phyloP scores from a whole-genome alignment of 1,140 invertebrate species.

The Caerostris extrusa region DNA sequence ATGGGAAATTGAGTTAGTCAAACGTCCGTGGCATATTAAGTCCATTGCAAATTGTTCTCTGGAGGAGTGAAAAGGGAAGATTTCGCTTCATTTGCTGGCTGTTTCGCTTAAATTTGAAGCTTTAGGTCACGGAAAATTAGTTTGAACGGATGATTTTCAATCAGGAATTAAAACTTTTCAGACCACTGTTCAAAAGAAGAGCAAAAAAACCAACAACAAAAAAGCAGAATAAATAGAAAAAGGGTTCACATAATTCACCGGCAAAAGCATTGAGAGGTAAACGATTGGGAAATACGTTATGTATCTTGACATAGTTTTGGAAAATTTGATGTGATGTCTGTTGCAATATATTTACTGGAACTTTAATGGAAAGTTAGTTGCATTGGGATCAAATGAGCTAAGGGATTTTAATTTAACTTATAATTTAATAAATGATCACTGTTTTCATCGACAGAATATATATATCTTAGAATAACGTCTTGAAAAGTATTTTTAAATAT shows the following conservation, averaged over 20 bases:
- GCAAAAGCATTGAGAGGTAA: neutral
- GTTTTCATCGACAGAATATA: no score
- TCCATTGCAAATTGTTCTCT: constrained; percentile 46
- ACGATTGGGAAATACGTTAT: neutral
- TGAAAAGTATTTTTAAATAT: no score
- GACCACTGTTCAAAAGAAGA: neutral
- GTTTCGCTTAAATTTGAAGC: constrained; percentile 60
- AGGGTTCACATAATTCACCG: neutral
- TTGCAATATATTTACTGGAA: neutral
- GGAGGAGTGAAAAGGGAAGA: neutral
- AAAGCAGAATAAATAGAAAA: neutral
- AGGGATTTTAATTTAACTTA: no score
- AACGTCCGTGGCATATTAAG: constrained; percentile 56
- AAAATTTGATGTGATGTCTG: neutral
- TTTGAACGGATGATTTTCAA: constrained; percentile 56
- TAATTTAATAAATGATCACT: no score
- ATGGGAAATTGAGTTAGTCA: constrained; percentile 64
- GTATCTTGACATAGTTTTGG: neutral
- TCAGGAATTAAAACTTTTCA: constrained; percentile 61
- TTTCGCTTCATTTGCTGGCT: constrained; percentile 58
- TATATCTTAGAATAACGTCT: no score
- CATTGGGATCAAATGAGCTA: no score
- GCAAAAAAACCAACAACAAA: neutral
- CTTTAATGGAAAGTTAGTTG: neutral
- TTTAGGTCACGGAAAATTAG: constrained; percentile 64